Conservation (phyloP, 2,797 vertebrate genomes). For the Pipistrellus kuhlii region DNA sequence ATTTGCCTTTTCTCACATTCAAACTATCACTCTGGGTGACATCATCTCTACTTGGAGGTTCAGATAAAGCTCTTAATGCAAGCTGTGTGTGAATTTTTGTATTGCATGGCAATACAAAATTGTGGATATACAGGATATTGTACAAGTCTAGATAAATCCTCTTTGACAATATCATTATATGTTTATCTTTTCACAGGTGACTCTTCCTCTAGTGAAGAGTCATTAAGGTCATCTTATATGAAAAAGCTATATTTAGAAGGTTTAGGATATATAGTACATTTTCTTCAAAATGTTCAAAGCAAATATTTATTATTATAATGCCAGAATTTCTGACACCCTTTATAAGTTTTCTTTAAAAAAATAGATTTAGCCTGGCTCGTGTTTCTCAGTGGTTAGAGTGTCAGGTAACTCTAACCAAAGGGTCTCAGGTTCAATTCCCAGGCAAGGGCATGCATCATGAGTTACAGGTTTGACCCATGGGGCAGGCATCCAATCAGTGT, state of each 20-base stretch:
- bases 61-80: background rate
- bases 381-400: too few relatives aligned
- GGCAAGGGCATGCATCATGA: too few relatives aligned
- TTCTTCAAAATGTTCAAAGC: constrained; percentile 24
- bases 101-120: background rate
- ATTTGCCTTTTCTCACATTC: background rate
- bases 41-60: background rate
- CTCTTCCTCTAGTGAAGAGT: background rate
- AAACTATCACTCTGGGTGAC: background rate
- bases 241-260: background rate
- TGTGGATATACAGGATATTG: background rate
- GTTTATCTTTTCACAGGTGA: background rate
- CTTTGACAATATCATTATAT: background rate
- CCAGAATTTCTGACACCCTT: background rate
- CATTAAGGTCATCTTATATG: background rate
- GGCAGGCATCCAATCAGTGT: too few relatives aligned
- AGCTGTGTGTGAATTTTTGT: background rate
- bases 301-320: background rate
- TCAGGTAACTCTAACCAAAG: too few relatives aligned
- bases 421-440: too few relatives aligned
- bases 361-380: background rate
- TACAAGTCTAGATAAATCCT: background rate
- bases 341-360: background rate
- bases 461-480: too few relatives aligned
- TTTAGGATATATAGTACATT: background rate